Evolutionary conservation across 2,113 vertebrate species (phyloP).

Genomic region (Zapus hudsonius): DNA sequence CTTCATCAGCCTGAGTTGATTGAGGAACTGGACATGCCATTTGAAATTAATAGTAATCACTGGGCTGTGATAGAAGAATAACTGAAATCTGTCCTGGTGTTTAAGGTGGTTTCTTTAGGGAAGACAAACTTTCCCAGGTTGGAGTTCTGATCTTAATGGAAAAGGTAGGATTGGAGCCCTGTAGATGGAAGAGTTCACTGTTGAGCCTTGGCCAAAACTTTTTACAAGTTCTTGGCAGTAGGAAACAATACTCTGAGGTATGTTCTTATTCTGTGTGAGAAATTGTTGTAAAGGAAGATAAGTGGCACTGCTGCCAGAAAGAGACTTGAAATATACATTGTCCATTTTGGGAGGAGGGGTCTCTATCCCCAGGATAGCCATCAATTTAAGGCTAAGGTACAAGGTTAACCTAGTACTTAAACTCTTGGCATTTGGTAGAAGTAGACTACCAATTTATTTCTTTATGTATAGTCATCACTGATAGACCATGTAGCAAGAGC

Average conservation of each 20-base stretch:
- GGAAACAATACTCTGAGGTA: not conserved
- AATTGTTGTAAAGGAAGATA: not conserved
- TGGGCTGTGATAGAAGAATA: not conserved
- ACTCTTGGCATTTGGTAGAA: not conserved
- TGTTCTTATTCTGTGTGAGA: not conserved
- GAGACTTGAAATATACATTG: not conserved
- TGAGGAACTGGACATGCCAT: too few species aligned
- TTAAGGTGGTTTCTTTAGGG: conserved; percentile 25
- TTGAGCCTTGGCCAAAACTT: not conserved
- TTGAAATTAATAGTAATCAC: not conserved
- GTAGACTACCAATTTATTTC: not conserved
- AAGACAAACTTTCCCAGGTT: not conserved
- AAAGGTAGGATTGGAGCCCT: not conserved
- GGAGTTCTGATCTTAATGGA: not conserved
- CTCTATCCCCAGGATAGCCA: not conserved
- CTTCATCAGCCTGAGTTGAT: not conserved
- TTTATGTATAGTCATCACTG: not conserved
- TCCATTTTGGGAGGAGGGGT: not conserved
- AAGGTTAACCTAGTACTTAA: not conserved
- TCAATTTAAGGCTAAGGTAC: not conserved
- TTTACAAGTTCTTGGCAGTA: not conserved
- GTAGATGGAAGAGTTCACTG: not conserved
- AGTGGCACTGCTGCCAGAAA: not conserved
- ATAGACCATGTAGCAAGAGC: not conserved
- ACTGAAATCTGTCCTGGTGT: not conserved